Evolutionary conservation across 2,797 vertebrate genomes (phyloP), one percentile per base, ranked within the genome.

Genomic region (Nyctalus aviator): DNA sequence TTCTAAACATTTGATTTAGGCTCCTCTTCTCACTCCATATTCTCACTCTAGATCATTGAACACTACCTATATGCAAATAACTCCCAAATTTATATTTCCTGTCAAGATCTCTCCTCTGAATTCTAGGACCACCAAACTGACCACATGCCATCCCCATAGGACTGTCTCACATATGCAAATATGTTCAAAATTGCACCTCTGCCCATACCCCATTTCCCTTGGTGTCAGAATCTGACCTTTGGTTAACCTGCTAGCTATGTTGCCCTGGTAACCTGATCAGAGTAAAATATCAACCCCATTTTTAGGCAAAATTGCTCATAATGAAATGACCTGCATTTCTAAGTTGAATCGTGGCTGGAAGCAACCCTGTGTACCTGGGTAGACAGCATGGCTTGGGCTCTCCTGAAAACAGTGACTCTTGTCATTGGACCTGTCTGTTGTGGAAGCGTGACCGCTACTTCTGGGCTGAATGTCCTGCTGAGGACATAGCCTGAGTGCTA

Each of bases 251-350:
- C 20, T 59, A 62, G 35, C 90, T 32, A 30, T 77, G 6, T 82
- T 57, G n/a, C 13, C 17, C 23, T 69, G 17, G 53, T 71, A 84
- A 94, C 30, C 44, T 46, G 21, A 66, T 66, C 87, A n/a, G 48
- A 13, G 37, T 48, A 66, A 84, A 72, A 91, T 76, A 32, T 66
- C 59, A 89, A 55, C 32, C 27, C 12, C 55, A 37, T 87, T 48
- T 93, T 93, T 93, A 94, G 35, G 23, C 23, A 87, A 25, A 81
- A 87, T 87, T 78, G 32, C 23, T 83, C 50, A 44, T 71, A 62
- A 84, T 30, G 83, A 93, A 86, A 44, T 62, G 37, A 81, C 71
- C 48, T 72, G 14, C 8, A 57, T 83, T 97, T 88, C n/a, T 77
- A 66, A 59, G 48, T 14, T 62, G 23, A 37, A 37, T 75, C 8